These are phyloP conservation scores for Leptatherina wallacei DNA, from an alignment of 2,797 vertebrate genomes.

Conservation along the genomic window DNA sequence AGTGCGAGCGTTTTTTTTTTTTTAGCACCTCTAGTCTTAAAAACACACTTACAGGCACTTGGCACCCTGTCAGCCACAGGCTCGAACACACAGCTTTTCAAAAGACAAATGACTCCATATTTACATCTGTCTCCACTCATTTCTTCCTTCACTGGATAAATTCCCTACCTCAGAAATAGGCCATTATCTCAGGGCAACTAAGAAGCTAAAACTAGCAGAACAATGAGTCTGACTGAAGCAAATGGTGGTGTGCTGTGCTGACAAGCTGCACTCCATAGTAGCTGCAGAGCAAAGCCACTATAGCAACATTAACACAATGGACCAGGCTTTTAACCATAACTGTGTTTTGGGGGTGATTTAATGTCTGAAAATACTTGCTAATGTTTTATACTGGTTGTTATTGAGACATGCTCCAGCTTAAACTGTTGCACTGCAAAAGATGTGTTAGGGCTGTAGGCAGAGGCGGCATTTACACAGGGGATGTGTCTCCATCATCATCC, in stretches of 20 bases:
- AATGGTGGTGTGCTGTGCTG: slow-evolving; percentile 14
- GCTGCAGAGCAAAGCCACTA: slow-evolving; percentile 12
- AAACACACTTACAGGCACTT: slow-evolving; percentile 14
- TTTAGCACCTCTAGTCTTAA: slow-evolving; percentile 18
- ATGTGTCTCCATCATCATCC: neutral
- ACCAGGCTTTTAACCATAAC: neutral
- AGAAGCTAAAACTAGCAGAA: slow-evolving; percentile 31
- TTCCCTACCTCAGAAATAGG: slow-evolving; percentile 37
- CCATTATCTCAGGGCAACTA: slow-evolving; percentile 9
- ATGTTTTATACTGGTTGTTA: neutral
- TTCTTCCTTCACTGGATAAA: slow-evolving; percentile 41
- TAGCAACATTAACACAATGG: neutral
- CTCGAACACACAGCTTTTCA: slow-evolving; percentile 28
- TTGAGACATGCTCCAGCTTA: neutral
- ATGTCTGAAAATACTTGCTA: neutral
- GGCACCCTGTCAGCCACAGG: slow-evolving; percentile 27
- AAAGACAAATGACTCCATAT: slow-evolving; percentile 37
- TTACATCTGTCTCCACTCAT: slow-evolving; percentile 7
- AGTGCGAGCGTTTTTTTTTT: slow-evolving; percentile 30
- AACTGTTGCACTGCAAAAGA: neutral
- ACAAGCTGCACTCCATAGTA: slow-evolving; percentile 8
- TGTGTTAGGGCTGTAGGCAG: neutral
- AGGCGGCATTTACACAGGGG: neutral
- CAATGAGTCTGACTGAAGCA: slow-evolving; percentile 20
- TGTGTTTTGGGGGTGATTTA: neutral